Conservation (phyloP, 2,113 vertebrate genomes). For the Hippocampus barbouri region DNA sequence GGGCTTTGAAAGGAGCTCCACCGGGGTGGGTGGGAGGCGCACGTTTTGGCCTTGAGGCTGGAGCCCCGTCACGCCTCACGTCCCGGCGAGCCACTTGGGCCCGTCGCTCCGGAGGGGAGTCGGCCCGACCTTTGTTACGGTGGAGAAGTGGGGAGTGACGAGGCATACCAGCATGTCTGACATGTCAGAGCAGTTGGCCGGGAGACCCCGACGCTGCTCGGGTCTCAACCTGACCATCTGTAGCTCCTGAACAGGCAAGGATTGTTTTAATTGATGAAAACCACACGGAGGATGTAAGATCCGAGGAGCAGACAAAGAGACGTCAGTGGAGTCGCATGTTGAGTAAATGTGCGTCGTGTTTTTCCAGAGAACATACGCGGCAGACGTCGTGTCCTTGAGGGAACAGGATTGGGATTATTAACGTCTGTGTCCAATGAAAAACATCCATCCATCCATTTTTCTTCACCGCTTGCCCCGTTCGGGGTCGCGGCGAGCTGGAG, state of each 20-base stretch:
- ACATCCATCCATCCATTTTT: background rate
- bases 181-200: constrained; percentile 65
- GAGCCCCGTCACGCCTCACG: constrained; percentile 62
- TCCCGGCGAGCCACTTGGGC: constrained; percentile 57
- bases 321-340: constrained; percentile 33
- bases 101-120: constrained; percentile 54
- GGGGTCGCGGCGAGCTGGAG: background rate
- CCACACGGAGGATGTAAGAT: constrained; percentile 37
- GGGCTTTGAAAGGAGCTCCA: constrained; percentile 47
- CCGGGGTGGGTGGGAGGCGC: constrained; percentile 23
- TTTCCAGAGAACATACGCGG: constrained; percentile 46
- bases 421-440: background rate
- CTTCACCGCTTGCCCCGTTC: background rate
- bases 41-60: constrained; percentile 61
- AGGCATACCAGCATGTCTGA: constrained; percentile 67
- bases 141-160: constrained; percentile 60
- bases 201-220: constrained; percentile 51
- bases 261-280: constrained; percentile 54
- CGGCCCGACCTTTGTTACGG: constrained; percentile 58
- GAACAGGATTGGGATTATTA: constrained; percentile 30
- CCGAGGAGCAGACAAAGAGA: constrained; percentile 46
- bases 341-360: constrained; percentile 42
- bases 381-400: constrained; percentile 26
- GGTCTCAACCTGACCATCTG: constrained; percentile 61
- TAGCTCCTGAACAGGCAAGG: constrained; percentile 36